Conservation (phyloP, 1,140 invertebrate species). For the Zophobas morio region DNA sequence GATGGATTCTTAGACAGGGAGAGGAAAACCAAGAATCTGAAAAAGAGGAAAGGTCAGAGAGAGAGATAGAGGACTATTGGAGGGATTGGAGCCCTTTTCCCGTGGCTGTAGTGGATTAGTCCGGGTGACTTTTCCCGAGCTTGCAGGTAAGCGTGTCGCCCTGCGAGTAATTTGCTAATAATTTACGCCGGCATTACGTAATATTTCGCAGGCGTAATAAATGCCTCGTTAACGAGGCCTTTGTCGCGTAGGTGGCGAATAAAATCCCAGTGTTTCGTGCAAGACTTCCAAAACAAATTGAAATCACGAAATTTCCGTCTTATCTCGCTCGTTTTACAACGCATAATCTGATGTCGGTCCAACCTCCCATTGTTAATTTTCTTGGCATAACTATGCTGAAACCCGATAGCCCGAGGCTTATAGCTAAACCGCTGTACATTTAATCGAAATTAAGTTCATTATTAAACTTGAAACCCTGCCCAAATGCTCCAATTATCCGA, state of each 20-base stretch:
- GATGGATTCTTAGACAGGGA: too few relatives aligned
- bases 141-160: too few relatives aligned
- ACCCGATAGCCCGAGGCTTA: conserved; percentile 51
- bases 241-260: background rate
- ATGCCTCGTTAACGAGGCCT: too few relatives aligned
- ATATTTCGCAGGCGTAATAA: too few relatives aligned
- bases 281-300: conserved; percentile 11
- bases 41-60: too few relatives aligned
- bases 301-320: conserved; percentile 28
- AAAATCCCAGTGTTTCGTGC: background rate
- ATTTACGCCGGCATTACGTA: too few relatives aligned
- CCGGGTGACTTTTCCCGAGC: too few relatives aligned
- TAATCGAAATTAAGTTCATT: conserved; percentile 57
- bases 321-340: conserved; percentile 40
- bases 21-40: too few relatives aligned
- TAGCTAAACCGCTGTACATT: conserved; percentile 54
- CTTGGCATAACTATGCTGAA: conserved; percentile 52
- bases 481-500: conserved; percentile 51
- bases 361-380: conserved; percentile 51
- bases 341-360: conserved; percentile 29
- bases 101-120: too few relatives aligned
- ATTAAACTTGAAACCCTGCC: conserved; percentile 51
- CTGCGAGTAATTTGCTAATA: too few relatives aligned
- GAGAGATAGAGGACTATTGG: too few relatives aligned
- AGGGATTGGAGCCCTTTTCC: too few relatives aligned